Evolutionary conservation across 2,113 vertebrate genomes (phyloP), one percentile per base, ranked within the genome.

Genomic region (Scomber colias): DNA sequence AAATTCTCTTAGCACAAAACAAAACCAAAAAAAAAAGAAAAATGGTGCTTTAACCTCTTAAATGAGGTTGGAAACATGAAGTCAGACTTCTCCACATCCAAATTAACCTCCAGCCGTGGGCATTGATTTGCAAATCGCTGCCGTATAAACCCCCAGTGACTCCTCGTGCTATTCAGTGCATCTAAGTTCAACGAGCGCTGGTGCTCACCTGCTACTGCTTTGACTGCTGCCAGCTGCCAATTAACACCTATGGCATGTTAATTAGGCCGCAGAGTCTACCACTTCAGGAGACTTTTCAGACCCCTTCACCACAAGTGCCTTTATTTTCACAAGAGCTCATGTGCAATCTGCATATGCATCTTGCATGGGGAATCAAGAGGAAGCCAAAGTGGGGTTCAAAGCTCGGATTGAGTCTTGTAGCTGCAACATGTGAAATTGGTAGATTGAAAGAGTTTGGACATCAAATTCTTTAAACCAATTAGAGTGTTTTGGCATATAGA

Each of bases 241-340:
- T 94, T 94, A 94, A 95, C 94, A 95, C 94, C 93, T 94, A 89
- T 87, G 88, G 91, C 91, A 94, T 88, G 86, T 90, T 95, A 94
- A 95, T 94, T 80, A 94, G 92, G 89, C 92, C 77, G 78, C 89
- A 85, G 87, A 92, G 91, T 85, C 89, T 86, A 77, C 90, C 92
- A 94, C 94, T 94, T 92, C 91, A 93, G 81, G 82, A 83, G 91
- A 91, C 92, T 85, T 92, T 87, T 87, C 81, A 92, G 90, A 87
- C 90, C 84, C 84, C 89, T 79, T 74, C 77, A 92, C 88, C 90
- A 94, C 90, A 83, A 94, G 93, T 84, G 91, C 89, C 87, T 89
- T 82, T 87, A 89, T 90, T 89, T 84, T 86, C 87, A 87, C 82
- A 80, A 91, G 87, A 40, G 88, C 77, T 87, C 87, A 91, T 85